Conservation (phyloP, 2,113 vertebrate species). For the Emberiza fucata region DNA sequence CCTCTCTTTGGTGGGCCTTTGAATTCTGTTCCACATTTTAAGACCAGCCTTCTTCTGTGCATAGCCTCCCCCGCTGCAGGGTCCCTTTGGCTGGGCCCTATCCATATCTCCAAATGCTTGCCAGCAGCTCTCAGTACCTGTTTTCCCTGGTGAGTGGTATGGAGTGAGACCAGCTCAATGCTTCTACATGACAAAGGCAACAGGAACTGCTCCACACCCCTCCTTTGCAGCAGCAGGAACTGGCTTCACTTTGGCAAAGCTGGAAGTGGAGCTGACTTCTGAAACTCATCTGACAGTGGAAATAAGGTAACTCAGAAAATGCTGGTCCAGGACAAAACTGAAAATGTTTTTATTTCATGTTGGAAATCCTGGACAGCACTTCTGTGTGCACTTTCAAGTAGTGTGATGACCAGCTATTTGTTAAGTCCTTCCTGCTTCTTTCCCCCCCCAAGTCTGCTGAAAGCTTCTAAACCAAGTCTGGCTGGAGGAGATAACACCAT, state of each 20-base stretch:
- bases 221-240: background rate
- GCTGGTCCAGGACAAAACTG: background rate
- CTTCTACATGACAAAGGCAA: background rate
- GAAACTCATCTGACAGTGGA: background rate
- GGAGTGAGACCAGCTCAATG: background rate
- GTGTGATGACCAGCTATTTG: background rate
- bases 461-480: background rate
- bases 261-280: background rate
- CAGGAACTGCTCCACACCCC: background rate
- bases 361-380: background rate
- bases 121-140: background rate
- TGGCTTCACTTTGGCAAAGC: background rate
- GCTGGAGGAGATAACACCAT: background rate
- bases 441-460: rapidly evolving
- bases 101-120: background rate
- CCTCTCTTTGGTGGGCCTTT: background rate
- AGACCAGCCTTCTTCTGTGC: background rate
- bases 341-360: background rate
- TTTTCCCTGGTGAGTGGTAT: background rate
- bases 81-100: background rate
- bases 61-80: background rate
- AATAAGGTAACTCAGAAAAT: background rate
- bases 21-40: background rate
- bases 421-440: background rate
- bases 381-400: background rate